Evolutionary conservation across 2,888 invertebrate genomes (phyloP).

Genomic region (Heliconius erato): DNA sequence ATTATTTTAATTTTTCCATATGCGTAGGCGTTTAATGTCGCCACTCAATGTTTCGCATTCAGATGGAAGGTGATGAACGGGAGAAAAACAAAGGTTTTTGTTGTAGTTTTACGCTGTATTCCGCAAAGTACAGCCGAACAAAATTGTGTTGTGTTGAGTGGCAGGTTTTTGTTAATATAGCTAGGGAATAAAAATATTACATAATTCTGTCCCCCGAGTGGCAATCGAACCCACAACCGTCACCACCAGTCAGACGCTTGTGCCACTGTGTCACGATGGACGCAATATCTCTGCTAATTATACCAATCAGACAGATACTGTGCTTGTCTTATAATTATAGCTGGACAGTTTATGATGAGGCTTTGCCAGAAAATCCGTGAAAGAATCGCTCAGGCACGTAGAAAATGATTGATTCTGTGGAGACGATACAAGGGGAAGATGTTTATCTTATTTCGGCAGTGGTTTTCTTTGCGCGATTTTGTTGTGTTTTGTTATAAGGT

Average conservation of each 20-base stretch:
- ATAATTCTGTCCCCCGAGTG: neutral
- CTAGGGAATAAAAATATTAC: neutral
- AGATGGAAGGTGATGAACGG: no score
- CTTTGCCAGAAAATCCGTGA: conserved; percentile 14
- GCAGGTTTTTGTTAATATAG: neutral
- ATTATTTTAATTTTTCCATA: neutral
- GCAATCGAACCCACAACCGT: neutral
- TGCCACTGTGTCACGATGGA: neutral
- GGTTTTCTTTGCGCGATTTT: neutral
- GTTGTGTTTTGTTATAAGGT: neutral
- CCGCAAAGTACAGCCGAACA: neutral
- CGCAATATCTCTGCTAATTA: neutral
- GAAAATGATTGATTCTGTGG: conserved; percentile 12
- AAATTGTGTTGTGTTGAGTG: neutral
- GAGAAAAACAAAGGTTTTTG: neutral
- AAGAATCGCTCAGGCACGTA: conserved; percentile 15
- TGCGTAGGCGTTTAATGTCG: neutral
- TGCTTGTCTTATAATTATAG: conserved; percentile 9
- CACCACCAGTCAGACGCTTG: neutral
- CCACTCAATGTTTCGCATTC: neutral
- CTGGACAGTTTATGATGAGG: conserved; percentile 11
- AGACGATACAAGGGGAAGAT: conserved; percentile 9
- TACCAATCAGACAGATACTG: neutral
- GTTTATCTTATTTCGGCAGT: conserved; percentile 15
- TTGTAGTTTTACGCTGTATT: neutral